Percentiles rank a stretch among this genome's conserved stretches.
Conservation (phyloP, 2,888 invertebrate genomes). For the Troides oblongomaculatus region DNA sequence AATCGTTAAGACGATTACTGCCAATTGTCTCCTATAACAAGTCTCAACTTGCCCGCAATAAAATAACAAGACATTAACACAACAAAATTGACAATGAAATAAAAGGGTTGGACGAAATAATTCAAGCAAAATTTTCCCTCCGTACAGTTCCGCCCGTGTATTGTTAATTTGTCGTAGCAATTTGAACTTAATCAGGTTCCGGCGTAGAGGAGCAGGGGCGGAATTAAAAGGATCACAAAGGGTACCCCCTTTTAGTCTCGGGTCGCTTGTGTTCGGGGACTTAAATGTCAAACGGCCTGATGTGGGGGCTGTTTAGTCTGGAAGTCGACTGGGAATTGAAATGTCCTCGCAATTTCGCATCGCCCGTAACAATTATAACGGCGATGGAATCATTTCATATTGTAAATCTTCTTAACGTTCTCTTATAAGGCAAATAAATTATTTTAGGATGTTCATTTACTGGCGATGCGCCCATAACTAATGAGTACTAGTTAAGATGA, state of each 20-base stretch:
- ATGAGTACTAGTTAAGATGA: too few species aligned
- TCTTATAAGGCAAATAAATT: not conserved
- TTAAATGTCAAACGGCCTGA: slow-evolving; percentile 27
- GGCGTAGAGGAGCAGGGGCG: slow-evolving; percentile 13
- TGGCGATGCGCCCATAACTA: too few species aligned
- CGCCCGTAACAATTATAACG: not conserved
- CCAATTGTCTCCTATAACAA: too few species aligned
- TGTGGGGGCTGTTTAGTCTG: slow-evolving; percentile 19
- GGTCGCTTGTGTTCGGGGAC: slow-evolving; percentile 20
- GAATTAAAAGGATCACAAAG: slow-evolving; percentile 28
- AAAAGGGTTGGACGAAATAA: slow-evolving; percentile 16
- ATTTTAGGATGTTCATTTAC: not conserved
- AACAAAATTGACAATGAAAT: not conserved
- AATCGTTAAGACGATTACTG: too few species aligned
- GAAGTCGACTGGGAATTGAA: slow-evolving; percentile 14
- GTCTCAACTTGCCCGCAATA: not conserved
- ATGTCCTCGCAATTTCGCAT: slow-evolving; percentile 5
- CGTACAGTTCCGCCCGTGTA: slow-evolving; percentile 18
- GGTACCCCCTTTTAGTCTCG: slow-evolving; percentile 22
- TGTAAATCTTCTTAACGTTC: not conserved
- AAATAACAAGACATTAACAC: not conserved
- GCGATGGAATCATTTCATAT: not conserved
- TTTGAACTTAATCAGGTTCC: slow-evolving; percentile 26
- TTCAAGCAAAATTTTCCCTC: slow-evolving; percentile 8
- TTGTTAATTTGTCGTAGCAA: slow-evolving; percentile 28